phyloP scores from a whole-genome alignment of 1,140 invertebrate genomes.

The Drosophila pruinosa region DNA sequence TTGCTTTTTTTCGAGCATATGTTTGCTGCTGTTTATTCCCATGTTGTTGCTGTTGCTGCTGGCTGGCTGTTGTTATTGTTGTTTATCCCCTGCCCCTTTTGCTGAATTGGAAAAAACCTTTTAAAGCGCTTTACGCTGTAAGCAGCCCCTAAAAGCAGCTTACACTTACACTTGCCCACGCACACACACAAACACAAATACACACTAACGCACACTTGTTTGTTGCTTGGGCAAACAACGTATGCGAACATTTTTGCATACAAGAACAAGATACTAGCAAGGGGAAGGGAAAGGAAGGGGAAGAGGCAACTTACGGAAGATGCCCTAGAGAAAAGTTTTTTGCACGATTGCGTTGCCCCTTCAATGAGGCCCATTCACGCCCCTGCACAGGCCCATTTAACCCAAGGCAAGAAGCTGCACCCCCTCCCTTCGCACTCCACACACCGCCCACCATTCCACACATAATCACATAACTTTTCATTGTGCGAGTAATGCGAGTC shows the following conservation, averaged over 20 bases:
- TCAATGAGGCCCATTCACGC: constrained; percentile 15
- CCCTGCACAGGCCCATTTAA: background rate
- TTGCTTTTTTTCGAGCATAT: constrained; percentile 2
- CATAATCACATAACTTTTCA: constrained; percentile 57
- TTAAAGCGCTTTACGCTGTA: constrained; percentile 71
- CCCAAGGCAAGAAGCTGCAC: constrained; percentile 11
- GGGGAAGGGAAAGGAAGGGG: background rate
- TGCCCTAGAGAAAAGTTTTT: constrained; percentile 49
- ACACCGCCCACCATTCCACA: background rate
- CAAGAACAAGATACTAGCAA: background rate
- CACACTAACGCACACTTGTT: background rate
- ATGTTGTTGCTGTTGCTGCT: constrained; percentile 5
- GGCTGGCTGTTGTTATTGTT: no score
- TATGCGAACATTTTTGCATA: constrained; percentile 35
- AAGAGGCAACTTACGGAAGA: background rate
- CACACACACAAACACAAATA: background rate
- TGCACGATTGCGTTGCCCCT: constrained; percentile 24
- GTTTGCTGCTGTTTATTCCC: constrained; percentile 11
- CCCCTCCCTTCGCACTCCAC: background rate
- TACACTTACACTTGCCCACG: constrained; percentile 52
- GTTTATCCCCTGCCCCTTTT: background rate
- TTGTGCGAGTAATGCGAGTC: constrained; percentile 20
- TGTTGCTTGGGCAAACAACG: constrained; percentile 44
- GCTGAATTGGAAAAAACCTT: constrained; percentile 58
- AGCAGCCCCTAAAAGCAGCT: constrained; percentile 69